Evolutionary conservation across 2,797 vertebrate species (phyloP), one percentile per base, ranked within the genome.

Genomic region (Champsocephalus gunnari): DNA sequence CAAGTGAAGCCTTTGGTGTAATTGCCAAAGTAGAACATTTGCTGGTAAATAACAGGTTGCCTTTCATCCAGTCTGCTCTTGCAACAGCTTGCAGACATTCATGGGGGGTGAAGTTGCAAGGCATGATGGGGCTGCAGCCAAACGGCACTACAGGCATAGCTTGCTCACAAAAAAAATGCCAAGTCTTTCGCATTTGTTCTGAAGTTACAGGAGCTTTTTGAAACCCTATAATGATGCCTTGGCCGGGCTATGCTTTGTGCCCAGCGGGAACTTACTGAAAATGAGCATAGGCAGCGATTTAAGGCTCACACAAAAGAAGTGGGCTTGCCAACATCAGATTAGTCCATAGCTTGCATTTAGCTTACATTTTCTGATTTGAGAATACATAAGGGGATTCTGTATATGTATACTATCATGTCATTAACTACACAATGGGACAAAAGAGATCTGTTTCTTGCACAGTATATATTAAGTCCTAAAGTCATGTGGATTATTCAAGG

Each of bases 1-100:
- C 65, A 61, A 81, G 82, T 59, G 68, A 82, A 83, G 82, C 77
- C 80, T 88, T 93, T 88, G 73, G 86, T 88, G 82, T 83, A 81
- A 84, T 81, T 79, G 87, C 87, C 87, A 88, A 75, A 86, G 86
- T 84, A 68, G 77, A 85, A 87, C 80, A 79, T 77, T 91, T 90
- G 83, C 77, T 89, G 89, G 82, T 88, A 88, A 89, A 89, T 89
- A 89, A 84, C 89, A 88, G 88, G 87, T 91, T 91, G 88, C 81
- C 87, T 93, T 92, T 93, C 84, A 92, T 90, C 90, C 80, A 73
- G 79, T 77, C 83, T 88, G 82, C 81, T 85, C 82, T 68, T 87
- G 89, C 88, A 93, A 91, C 93, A 93, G 91, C 93, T 94, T 94
- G 92, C 76, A 86, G 77, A 83, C 82, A 84, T 81, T 91, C 83